Percentiles rank a stretch among this genome's conserved stretches.
These are phyloP conservation scores for Mesocricetus auratus DNA, from an alignment of 2,113 vertebrate genomes.

Conservation along the genomic window DNA sequence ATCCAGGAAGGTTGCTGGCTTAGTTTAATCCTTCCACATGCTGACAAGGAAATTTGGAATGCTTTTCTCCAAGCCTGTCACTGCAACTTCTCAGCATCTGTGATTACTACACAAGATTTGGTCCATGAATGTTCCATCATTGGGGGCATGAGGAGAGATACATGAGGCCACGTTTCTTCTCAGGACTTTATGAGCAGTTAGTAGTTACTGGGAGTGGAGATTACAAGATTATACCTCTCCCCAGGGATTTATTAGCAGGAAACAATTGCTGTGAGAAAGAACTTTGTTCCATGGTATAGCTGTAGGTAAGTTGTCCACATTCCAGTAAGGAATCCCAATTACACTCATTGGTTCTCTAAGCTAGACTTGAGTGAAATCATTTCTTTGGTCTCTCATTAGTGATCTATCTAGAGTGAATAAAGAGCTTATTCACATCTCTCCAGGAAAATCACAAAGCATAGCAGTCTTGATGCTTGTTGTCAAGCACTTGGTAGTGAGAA, in stretches of 20 bases:
- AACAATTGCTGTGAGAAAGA: not conserved
- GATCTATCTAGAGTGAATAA: not conserved
- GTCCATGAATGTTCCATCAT: not conserved
- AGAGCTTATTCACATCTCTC: not conserved
- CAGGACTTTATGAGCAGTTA: not conserved
- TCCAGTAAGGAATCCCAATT: not conserved
- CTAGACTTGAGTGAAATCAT: not conserved
- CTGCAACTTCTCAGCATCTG: not conserved
- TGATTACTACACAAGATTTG: not conserved
- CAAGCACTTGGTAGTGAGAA: not conserved
- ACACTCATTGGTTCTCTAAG: not conserved
- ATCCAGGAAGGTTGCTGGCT: not conserved
- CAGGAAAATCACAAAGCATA: not conserved
- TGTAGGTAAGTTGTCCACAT: not conserved
- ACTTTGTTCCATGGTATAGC: not conserved
- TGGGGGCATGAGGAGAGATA: not conserved
- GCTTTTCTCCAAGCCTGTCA: not conserved
- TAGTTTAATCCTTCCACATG: not conserved
- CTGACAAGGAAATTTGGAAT: not conserved
- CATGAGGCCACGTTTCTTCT: not conserved
- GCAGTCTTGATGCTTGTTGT: not conserved
- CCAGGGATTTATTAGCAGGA: not conserved
- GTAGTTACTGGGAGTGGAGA: not conserved
- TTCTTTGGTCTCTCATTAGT: not conserved
- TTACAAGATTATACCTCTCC: not conserved